Percentiles rank a stretch among this genome's conserved stretches.
phyloP scores from a whole-genome alignment of 2,888 invertebrate genomes.

The Julus scandinavius region DNA sequence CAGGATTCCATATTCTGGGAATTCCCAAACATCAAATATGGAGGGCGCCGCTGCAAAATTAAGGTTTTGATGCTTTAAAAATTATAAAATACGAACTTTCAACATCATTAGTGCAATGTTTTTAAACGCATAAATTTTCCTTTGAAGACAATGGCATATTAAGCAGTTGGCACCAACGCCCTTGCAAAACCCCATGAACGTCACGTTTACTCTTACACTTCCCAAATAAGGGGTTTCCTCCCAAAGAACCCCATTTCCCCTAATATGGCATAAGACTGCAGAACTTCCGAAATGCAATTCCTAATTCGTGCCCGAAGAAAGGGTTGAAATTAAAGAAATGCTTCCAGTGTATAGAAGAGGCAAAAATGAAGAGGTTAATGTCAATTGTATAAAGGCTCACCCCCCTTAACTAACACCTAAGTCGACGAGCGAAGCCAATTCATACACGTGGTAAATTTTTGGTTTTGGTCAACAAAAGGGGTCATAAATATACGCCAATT shows the following conservation, averaged over 20 bases:
- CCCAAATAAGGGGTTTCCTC: neutral
- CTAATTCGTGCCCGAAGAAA: slow-evolving; percentile 36
- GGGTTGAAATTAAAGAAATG: slow-evolving; percentile 42
- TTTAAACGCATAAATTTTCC: neutral
- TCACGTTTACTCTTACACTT: neutral
- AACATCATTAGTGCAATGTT: slow-evolving; percentile 26
- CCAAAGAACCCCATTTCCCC: neutral
- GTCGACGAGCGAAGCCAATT: slow-evolving; percentile 47
- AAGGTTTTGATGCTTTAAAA: neutral
- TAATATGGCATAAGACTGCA: slow-evolving; percentile 11
- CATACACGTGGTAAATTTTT: slow-evolving; percentile 47
- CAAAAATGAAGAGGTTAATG: slow-evolving; percentile 39
- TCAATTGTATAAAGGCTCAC: slow-evolving; percentile 42
- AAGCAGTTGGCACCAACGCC: slow-evolving; percentile 34
- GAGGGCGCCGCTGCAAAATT: neutral
- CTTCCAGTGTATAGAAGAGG: neutral
- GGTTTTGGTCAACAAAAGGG: slow-evolving; percentile 49
- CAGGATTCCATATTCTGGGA: neutral
- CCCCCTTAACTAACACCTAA: slow-evolving; percentile 36
- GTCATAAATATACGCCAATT: slow-evolving; percentile 49
- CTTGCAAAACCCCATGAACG: neutral
- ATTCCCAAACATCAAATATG: neutral
- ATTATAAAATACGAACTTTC: slow-evolving; percentile 34
- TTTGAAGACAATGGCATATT: slow-evolving; percentile 20
- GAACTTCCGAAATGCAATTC: slow-evolving; percentile 32